phyloP scores from a whole-genome alignment of 2,888 invertebrate genomes.

The Eledone cirrhosa region DNA sequence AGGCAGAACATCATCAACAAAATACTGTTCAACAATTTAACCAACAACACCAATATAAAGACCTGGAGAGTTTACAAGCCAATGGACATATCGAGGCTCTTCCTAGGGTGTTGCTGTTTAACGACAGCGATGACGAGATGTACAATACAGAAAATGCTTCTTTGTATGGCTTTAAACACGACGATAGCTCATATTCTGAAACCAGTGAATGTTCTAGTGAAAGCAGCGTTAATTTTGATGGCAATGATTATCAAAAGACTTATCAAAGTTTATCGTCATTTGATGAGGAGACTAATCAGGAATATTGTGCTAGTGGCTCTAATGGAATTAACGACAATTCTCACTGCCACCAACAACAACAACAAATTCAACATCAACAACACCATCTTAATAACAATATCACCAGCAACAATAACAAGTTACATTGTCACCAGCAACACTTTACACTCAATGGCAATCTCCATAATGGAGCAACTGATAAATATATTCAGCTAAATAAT shows the following conservation, averaged over 20 bases:
- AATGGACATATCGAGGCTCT: constrained; percentile 26
- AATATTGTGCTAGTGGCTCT: constrained; percentile 33
- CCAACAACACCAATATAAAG: neutral
- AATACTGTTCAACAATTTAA: constrained; percentile 33
- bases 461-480: constrained; percentile 36
- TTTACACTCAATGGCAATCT: neutral
- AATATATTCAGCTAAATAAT: constrained; percentile 77
- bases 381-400: constrained; percentile 31
- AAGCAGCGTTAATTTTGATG: constrained; percentile 40
- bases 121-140: constrained; percentile 58
- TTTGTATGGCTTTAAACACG: constrained; percentile 59
- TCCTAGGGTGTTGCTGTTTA: constrained; percentile 55
- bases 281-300: constrained; percentile 37
- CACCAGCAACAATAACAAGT: constrained; percentile 34
- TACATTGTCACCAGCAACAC: constrained; percentile 18
- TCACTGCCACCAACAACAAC: neutral
- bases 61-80: neutral
- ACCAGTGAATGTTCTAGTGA: constrained; percentile 65
- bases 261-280: constrained; percentile 43
- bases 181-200: constrained; percentile 65
- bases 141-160: constrained; percentile 52
- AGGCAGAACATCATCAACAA: constrained; percentile 48
- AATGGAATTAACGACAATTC: neutral
- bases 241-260: constrained; percentile 45
- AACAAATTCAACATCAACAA: constrained; percentile 19